Evolutionary conservation across 2,113 vertebrate species (phyloP), one percentile per base, ranked within the genome.

Genomic region (Gnathonemus echidnorhynchus): DNA sequence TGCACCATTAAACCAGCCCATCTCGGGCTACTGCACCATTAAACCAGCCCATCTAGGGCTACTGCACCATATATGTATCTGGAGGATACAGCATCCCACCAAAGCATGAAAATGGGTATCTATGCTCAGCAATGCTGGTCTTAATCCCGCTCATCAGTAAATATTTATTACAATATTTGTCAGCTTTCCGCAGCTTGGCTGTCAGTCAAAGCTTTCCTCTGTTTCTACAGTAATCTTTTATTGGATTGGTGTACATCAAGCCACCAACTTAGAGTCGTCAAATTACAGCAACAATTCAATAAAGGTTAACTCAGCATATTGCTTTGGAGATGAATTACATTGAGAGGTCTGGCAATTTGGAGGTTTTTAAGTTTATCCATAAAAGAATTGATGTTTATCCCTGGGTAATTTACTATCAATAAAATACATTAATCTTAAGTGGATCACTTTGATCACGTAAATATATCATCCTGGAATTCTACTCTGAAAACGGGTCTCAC

Each of bases 271-370:
- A 86, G 92, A 94, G 94, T 96, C 93, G 95, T 96, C 95, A 94
- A 86, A 94, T 96, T 95, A 95, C 95, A 95, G 90, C 93, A 95
- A 96, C 95, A 96, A 94, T 94, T 96, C 95, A 95, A 96, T 95
- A 95, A 92, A 94, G 94, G 95, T 94, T 93, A 94, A 93, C 93
- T 92, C 92, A 92, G 92, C 93, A 92, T 92, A 93, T 91, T 94
- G 93, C 91, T 90, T 89, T 85, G 89, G 90, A 91, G 92, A 92
- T 91, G 90, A 90, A 92, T 93, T 91, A 92, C 92, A 94, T 91
- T 88, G 89, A 93, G 91, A 92, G 89, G 91, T 91, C 94, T 91
- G 94, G 93, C 93, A 94, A 94, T 95, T 94, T 95, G 93, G 92
- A 93, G 92, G 94, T 92, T 95, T 94, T 95, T 86, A 21, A 88